Evolutionary conservation across 2,113 vertebrate genomes (phyloP), one percentile per base, ranked within the genome.

Genomic region (Eurystomus gularis): DNA sequence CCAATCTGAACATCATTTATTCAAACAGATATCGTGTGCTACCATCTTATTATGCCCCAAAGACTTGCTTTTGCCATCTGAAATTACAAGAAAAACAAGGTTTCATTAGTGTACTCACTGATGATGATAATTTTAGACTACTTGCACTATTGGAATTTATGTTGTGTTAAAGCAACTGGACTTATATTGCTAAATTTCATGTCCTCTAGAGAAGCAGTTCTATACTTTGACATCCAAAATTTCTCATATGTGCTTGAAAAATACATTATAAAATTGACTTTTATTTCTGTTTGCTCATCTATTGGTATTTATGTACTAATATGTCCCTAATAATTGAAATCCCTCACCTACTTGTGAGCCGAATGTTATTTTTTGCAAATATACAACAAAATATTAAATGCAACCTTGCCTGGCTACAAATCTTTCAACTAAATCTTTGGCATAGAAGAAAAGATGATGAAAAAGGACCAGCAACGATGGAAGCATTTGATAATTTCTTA

Each of bases 1-100:
- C 88, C 84, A 78, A 62, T 87, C 61, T 68, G 89, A 96, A 82
- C 23, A 79, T 83, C 28, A 88, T 94, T 95, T 95, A 93, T 82
- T 95, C 94, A 88, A 97, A 89, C 55, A 92, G 89, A 93, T 82
- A 72, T 54, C 4, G 52, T 94, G 95, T 90, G 94, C 84, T 96
- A 97, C 87, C 96, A 94, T 97, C 97, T 96, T 95, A 95, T 96
- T 93, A 92, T 92, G 95, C 97, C 98, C 97, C 92, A 92, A 97
- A 98, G 98, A 98, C 96, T 95, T 93, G 69, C 62, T 98, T 98
- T 98, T 98, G 97, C 93, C 96, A 84, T 83, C 58, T 84, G 93
- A 98, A 98, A 98, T 98, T 88, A 92, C 52, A 89, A 97, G 97
- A 97, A 96, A 95, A 98, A 93, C 93, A 98, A 97, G 96, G 88